Evolutionary conservation across 2,888 invertebrate genomes (phyloP).

Genomic region (Nomada goodeniana): DNA sequence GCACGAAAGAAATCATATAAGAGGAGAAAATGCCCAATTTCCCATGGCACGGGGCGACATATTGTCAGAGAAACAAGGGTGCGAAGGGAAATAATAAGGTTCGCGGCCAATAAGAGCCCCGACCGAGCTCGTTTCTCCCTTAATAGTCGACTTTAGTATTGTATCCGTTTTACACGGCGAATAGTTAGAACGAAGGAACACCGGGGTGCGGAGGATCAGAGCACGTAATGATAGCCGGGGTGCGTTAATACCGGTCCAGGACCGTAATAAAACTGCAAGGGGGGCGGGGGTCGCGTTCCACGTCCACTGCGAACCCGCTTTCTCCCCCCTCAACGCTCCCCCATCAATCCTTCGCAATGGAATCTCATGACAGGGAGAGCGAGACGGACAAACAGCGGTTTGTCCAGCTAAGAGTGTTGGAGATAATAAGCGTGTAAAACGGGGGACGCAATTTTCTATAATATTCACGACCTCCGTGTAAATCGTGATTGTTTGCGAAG

Average conservation of each 20-base stretch:
- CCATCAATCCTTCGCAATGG: constrained; percentile 59
- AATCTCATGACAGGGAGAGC: constrained; percentile 32
- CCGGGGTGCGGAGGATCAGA: constrained; percentile 34
- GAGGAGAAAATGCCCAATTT: constrained; percentile 5
- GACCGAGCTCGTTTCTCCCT: constrained; percentile 26
- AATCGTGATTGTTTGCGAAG: no score
- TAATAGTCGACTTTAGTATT: constrained; percentile 43
- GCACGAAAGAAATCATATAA: not conserved
- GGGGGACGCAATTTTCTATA: not conserved
- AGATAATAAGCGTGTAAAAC: constrained; percentile 24
- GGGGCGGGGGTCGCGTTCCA: constrained; percentile 43
- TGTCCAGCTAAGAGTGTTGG: constrained; percentile 38
- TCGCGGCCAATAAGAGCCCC: constrained; percentile 26
- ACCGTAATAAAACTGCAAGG: constrained; percentile 66
- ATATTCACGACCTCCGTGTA: no score
- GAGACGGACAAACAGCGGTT: constrained; percentile 17
- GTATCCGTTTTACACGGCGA: constrained; percentile 35
- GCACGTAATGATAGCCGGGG: constrained; percentile 65
- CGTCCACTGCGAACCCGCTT: constrained; percentile 4
- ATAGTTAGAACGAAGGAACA: constrained; percentile 26
- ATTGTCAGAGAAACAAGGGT: constrained; percentile 2
- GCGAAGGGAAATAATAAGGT: constrained; percentile 22
- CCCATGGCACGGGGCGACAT: not conserved
- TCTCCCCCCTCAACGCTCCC: constrained; percentile 34
- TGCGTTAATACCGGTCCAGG: constrained; percentile 65